phyloP scores from a whole-genome alignment of 2,113 vertebrate genomes.

The Pyxicephalus adspersus region DNA sequence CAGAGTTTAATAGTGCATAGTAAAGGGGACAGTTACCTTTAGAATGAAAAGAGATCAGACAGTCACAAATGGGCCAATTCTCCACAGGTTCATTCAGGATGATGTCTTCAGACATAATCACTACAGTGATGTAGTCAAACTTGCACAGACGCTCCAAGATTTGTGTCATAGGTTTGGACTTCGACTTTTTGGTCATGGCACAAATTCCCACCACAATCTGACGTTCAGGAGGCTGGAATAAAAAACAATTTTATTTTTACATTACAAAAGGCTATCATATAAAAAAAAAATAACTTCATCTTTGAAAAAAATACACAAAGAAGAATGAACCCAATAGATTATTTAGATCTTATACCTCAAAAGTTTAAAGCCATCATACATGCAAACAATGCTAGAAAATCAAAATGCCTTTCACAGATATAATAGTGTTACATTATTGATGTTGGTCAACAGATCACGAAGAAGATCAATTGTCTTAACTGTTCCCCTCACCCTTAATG shows the following conservation, averaged over 20 bases:
- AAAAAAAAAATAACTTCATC: neutral
- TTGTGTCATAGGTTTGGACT: constrained; percentile 99
- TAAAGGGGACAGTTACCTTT: constrained; percentile 78
- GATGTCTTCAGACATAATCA: constrained; percentile 95
- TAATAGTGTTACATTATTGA: too few relatives aligned
- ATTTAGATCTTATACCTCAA: neutral
- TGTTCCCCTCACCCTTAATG: too few relatives aligned
- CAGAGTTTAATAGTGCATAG: neutral
- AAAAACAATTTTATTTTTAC: neutral
- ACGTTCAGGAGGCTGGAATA: constrained; percentile 84
- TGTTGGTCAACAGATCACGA: too few relatives aligned
- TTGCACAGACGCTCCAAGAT: constrained; percentile 96
- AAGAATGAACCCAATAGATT: neutral
- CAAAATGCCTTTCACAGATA: too few relatives aligned
- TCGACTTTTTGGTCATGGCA: constrained; percentile 99
- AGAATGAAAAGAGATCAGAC: constrained; percentile 97
- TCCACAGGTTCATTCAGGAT: constrained; percentile 95
- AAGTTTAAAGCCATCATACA: neutral
- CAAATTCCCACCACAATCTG: constrained; percentile 97
- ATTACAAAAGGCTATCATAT: neutral
- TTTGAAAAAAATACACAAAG: neutral
- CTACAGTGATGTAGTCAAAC: constrained; percentile 96
- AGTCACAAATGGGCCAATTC: constrained; percentile 96
- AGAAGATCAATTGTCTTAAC: too few relatives aligned
- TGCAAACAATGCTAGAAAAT: neutral